phyloP scores from a whole-genome alignment of 2,113 vertebrate genomes.

The Mixornis gularis region DNA sequence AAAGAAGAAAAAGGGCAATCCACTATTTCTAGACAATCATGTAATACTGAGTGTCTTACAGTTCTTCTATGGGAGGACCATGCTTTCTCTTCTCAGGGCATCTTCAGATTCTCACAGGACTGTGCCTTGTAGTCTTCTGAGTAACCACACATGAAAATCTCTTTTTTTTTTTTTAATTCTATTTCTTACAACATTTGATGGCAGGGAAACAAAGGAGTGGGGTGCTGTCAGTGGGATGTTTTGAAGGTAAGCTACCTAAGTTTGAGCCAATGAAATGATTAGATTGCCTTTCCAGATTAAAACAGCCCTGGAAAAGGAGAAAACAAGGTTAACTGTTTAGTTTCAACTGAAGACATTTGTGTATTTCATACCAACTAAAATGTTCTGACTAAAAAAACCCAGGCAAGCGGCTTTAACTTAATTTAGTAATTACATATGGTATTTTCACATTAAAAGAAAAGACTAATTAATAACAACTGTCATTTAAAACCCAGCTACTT shows the following conservation, averaged over 20 bases:
- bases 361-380: neutral
- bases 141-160: neutral
- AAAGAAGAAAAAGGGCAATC: neutral
- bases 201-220: neutral
- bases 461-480: constrained; percentile 34
- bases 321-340: neutral
- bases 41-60: neutral
- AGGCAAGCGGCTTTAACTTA: constrained; percentile 22
- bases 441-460: constrained; percentile 40
- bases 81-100: neutral
- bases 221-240: neutral
- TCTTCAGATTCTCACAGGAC: neutral
- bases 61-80: neutral
- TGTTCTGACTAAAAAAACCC: neutral
- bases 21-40: neutral
- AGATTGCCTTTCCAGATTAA: neutral
- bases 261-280: neutral
- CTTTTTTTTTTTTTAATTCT: neutral
- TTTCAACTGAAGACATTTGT: neutral
- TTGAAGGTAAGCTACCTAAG: neutral
- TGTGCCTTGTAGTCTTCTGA: neutral
- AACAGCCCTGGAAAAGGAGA: neutral
- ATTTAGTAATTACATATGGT: constrained; percentile 2
- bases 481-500: constrained; percentile 13
- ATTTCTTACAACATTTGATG: neutral